Conservation (phyloP, 2,888 invertebrate species). For the Crematogaster levior region DNA sequence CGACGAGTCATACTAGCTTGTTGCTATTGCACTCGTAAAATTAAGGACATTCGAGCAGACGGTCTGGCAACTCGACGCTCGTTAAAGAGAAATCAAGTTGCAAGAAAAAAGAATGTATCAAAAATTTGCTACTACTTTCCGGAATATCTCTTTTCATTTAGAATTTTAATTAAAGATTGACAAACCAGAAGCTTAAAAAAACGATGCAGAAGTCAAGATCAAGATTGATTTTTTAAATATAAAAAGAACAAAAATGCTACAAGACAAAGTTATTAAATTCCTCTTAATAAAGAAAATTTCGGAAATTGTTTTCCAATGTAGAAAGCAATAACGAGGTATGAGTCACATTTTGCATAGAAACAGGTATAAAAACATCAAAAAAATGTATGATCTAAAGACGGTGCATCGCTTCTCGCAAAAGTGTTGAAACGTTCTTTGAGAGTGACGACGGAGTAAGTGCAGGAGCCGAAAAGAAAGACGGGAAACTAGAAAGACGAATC, state of each 20-base stretch:
- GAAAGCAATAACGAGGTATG: background rate
- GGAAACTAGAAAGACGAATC: conserved; percentile 21
- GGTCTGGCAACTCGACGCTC: background rate
- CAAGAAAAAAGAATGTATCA: background rate
- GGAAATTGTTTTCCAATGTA: background rate
- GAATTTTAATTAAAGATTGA: background rate
- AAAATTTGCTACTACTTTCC: background rate
- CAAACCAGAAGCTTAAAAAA: background rate
- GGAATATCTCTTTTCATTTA: background rate
- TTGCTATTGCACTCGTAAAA: conserved; percentile 46
- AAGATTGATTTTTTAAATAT: background rate
- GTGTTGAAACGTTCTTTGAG: background rate
- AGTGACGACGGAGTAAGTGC: conserved; percentile 1
- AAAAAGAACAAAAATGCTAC: background rate
- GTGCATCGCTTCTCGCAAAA: background rate
- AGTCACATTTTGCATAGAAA: background rate
- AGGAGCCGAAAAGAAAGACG: background rate
- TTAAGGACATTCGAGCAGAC: conserved; percentile 41
- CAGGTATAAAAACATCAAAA: background rate
- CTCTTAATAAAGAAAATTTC: background rate
- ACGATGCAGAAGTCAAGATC: background rate
- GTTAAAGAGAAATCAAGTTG: conserved; percentile 20
- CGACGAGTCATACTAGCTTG: conserved; percentile 25
- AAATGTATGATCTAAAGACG: background rate
- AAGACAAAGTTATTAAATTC: background rate